These are phyloP conservation scores for Chironomus striatipennis DNA, from an alignment of 1,140 invertebrate genomes.

Conservation along the genomic window DNA sequence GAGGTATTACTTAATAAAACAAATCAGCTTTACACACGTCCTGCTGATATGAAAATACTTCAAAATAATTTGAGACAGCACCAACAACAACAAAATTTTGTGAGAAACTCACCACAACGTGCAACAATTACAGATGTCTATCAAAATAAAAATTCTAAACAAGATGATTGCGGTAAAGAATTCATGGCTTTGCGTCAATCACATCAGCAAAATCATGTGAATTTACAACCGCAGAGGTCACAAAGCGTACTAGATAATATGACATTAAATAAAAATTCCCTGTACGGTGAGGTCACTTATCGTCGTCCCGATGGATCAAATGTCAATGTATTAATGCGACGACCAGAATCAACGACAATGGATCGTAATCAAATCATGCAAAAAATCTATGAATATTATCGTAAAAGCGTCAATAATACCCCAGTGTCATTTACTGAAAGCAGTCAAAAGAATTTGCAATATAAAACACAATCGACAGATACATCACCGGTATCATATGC, in stretches of 20 bases:
- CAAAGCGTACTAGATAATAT: slow-evolving; percentile 36
- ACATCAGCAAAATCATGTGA: not conserved
- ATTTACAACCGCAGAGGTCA: slow-evolving; percentile 28
- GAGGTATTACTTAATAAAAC: slow-evolving; percentile 9
- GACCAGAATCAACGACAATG: slow-evolving; percentile 30
- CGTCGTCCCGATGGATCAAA: slow-evolving; percentile 31
- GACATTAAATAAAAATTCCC: slow-evolving; percentile 25
- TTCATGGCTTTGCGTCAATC: slow-evolving; percentile 21
- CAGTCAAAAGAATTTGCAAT: slow-evolving; percentile 18
- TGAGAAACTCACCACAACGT: slow-evolving; percentile 34
- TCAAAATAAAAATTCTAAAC: slow-evolving; percentile 6
- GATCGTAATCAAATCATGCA: slow-evolving; percentile 37
- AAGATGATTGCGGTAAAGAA: slow-evolving; percentile 28
- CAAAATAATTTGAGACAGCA: not conserved
- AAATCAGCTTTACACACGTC: not conserved
- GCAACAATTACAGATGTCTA: slow-evolving; percentile 35
- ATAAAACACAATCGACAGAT: slow-evolving; percentile 28
- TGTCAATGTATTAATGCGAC: slow-evolving; percentile 32
- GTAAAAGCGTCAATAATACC: slow-evolving; percentile 35
- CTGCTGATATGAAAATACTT: slow-evolving; percentile 4
- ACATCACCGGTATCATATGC: slow-evolving; percentile 38
- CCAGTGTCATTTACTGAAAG: slow-evolving; percentile 25
- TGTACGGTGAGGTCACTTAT: slow-evolving; percentile 25
- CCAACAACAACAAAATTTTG: slow-evolving; percentile 28
- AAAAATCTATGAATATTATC: slow-evolving; percentile 39